Percentiles rank a stretch among this genome's conserved stretches.
Evolutionary conservation across 2,797 vertebrate genomes (phyloP).

Genomic region (Micromesistius poutassou): DNA sequence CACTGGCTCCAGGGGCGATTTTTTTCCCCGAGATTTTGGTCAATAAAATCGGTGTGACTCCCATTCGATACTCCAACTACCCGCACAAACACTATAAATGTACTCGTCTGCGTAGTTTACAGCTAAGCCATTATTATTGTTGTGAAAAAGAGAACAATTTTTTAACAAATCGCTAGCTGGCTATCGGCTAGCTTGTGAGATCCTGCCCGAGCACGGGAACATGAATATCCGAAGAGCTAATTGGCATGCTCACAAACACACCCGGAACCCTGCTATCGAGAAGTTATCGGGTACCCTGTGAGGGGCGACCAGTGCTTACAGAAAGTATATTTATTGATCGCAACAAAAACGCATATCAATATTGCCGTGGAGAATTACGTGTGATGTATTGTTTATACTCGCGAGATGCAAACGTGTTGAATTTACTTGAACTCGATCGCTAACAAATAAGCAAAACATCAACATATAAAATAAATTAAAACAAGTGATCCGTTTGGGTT

Average conservation of each 20-base stretch:
- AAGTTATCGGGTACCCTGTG: background rate
- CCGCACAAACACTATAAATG: background rate
- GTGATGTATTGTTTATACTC: background rate
- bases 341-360: background rate
- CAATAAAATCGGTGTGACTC: constrained; percentile 22
- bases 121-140: constrained; percentile 1
- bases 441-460: background rate
- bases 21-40: constrained; percentile 14
- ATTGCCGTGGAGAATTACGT: background rate
- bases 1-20: constrained; percentile 32
- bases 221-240: constrained; percentile 67
- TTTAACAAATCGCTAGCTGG: constrained; percentile 42
- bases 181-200: constrained; percentile 56
- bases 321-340: background rate
- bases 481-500: background rate
- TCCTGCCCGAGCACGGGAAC: constrained; percentile 69
- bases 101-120: background rate
- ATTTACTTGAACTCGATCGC: background rate
- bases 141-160: constrained; percentile 22
- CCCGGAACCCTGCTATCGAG: constrained; percentile 41
- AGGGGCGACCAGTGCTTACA: background rate
- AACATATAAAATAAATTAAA: background rate
- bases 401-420: background rate
- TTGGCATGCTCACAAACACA: constrained; percentile 51
- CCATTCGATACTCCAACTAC: background rate